A percentile compares a stretch with the other conserved stretches of the same genome.
Evolutionary conservation across 2,888 invertebrate species (phyloP).

Genomic region (Acanthoscelides obtectus): DNA sequence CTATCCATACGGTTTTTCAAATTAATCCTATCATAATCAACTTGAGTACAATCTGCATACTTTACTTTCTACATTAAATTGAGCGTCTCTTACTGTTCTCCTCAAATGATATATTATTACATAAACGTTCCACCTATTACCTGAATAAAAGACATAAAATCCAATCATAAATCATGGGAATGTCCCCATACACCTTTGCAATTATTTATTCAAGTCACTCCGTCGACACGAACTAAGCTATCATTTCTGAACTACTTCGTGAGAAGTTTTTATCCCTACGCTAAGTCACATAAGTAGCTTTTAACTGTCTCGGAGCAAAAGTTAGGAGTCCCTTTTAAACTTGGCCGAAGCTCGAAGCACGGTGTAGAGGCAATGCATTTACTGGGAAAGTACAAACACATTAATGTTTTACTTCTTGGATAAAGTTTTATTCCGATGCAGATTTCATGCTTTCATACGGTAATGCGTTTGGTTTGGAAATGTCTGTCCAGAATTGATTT

Average conservation of each 20-base stretch:
- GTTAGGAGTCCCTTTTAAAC: background rate
- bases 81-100: no score
- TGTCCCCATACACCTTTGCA: background rate
- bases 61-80: no score
- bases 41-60: no score
- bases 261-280: background rate
- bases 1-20: no score
- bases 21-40: no score
- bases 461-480: no score
- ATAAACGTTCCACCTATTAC: no score
- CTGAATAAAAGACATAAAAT: background rate
- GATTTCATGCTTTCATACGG: no score
- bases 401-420: background rate
- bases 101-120: no score
- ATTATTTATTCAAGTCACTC: background rate
- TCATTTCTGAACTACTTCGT: background rate
- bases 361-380: background rate
- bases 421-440: no score
- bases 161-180: background rate
- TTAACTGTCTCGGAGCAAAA: background rate
- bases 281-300: background rate
- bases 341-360: background rate
- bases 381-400: background rate
- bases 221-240: background rate
- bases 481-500: no score